phyloP scores from a whole-genome alignment of 2,113 vertebrate species.

The Leucopsar rothschildi region DNA sequence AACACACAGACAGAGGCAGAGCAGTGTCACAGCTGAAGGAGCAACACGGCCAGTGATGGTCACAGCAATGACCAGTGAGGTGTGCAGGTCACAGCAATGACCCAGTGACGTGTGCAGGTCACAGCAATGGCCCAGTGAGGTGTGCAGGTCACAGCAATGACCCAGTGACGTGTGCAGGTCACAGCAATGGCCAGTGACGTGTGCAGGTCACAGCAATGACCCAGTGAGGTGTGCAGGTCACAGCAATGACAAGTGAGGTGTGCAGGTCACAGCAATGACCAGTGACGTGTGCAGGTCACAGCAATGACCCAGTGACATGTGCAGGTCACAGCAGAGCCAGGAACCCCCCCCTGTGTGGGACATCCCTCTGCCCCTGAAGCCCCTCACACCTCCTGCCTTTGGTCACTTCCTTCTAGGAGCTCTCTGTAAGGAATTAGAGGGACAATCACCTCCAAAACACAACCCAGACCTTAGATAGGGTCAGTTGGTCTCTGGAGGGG shows the following conservation, averaged over 20 bases:
- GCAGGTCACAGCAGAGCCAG: background rate
- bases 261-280: background rate
- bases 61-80: background rate
- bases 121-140: background rate
- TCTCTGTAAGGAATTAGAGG: background rate
- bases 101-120: too few relatives aligned
- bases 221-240: background rate
- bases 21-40: background rate
- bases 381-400: background rate
- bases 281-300: background rate
- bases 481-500: background rate
- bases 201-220: too few relatives aligned
- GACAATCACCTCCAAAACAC: background rate
- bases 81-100: background rate
- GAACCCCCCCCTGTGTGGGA: background rate
- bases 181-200: too few relatives aligned
- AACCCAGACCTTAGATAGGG: background rate
- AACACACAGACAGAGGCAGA: background rate
- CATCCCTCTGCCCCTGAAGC: background rate
- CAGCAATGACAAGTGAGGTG: background rate
- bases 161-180: too few relatives aligned
- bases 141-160: too few relatives aligned
- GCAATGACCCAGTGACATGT: background rate
- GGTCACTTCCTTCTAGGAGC: background rate
- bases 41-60: accelerated